Evolutionary conservation across 1,140 invertebrate species (phyloP).

Genomic region (Drosophila virilis): DNA sequence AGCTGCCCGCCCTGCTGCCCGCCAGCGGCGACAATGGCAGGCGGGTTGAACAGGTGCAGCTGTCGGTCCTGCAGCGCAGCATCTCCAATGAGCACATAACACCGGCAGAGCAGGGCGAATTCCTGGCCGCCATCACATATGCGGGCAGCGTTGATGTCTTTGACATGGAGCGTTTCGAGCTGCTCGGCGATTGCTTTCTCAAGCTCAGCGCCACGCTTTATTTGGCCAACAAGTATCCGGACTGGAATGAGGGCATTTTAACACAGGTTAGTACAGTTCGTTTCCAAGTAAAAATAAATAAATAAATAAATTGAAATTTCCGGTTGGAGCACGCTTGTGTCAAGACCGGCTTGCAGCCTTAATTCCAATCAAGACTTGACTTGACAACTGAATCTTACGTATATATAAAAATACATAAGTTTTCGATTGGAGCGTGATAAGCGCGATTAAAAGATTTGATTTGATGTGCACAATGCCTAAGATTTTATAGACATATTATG

Average conservation of each 20-base stretch:
- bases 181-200: constrained; percentile 94
- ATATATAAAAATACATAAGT: too few species aligned
- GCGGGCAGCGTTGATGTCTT: constrained; percentile 90
- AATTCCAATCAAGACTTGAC: too few species aligned
- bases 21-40: background rate
- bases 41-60: background rate
- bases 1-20: constrained; percentile 41
- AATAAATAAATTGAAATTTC: too few species aligned
- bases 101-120: constrained; percentile 78
- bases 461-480: too few species aligned
- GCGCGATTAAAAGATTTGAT: too few species aligned
- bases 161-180: constrained; percentile 93
- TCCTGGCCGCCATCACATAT: constrained; percentile 89
- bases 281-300: too few species aligned
- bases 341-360: too few species aligned
- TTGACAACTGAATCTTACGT: too few species aligned
- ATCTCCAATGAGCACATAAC: constrained; percentile 43
- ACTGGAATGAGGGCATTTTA: constrained; percentile 90
- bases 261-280: constrained; percentile 84
- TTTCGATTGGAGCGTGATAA: too few species aligned
- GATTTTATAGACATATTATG: too few species aligned
- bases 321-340: too few species aligned
- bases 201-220: constrained; percentile 92
- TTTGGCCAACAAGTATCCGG: constrained; percentile 89
- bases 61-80: constrained; percentile 47